Base-by-base conservation (phyloP, 1,140 invertebrate species). In the Carposina sasakii region DNA sequence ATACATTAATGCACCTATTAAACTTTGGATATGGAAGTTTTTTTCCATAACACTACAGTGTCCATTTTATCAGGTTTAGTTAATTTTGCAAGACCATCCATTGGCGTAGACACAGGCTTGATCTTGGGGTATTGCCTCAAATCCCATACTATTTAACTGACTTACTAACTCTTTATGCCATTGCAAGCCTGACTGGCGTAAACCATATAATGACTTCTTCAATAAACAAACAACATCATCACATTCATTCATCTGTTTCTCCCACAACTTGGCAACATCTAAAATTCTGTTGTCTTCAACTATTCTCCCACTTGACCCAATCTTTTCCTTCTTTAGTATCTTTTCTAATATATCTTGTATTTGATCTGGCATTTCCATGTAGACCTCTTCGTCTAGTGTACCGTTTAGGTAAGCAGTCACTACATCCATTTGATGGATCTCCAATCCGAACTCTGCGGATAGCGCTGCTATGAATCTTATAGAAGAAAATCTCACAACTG, bases 381-480 rank as follows among this genome's bases (percentile, higher is more conserved):
- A 54, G 1, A 58, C 56, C 19, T 58, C 56, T 50, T 54, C 48
- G 9, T 61, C 54, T 26, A 61, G 15, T 46, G 45, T 24, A 24
- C 59, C 55, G 42, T 57, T 61, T 10, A 61, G 16, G 21, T 61
- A 61, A 9, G 51, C 51, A 39, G 54, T 61, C 0, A 57, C 52
- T 10, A 61, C 59, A 21, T 61, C 54, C 54, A 61, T 57, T 31
- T 57, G 54, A 28, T 57, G 54, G n/a, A 57, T 54, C 1, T 57
- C 48, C 31, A 61, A 30, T 30, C 51, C 51, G 3, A 48, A 24
- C 28, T 60, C 50, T 23, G 54, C 41, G 48, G 53, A 56, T 19
- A 57, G n/a, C 23, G 58, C 47, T 40, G 48, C 51, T 45, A 60
- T 53, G 3, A 57, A 21, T 46, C 58, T 57, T 49, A 57, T 49